These are phyloP conservation scores for Gephyroberyx darwinii DNA, from an alignment of 2,797 vertebrate genomes.

Conservation along the genomic window DNA sequence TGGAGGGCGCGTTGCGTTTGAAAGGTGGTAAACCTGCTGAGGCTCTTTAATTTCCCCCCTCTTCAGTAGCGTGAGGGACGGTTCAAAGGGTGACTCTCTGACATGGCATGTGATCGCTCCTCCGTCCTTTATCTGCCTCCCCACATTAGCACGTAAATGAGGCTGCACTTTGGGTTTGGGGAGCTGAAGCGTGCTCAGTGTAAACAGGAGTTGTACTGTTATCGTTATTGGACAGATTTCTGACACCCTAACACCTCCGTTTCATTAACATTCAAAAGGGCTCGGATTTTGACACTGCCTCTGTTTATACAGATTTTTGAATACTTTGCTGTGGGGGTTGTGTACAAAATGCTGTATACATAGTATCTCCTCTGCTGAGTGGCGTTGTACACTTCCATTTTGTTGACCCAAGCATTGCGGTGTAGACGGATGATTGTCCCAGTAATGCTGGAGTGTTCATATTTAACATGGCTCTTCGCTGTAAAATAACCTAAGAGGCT, in stretches of 20 bases:
- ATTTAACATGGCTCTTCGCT: slow-evolving; percentile 21
- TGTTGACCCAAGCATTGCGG: slow-evolving; percentile 32
- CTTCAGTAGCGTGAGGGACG: slow-evolving; percentile 77
- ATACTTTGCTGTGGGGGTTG: slow-evolving; percentile 73
- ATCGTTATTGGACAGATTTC: slow-evolving; percentile 86
- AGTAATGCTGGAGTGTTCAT: slow-evolving; percentile 14
- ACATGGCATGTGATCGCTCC: slow-evolving; percentile 84
- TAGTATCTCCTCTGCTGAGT: slow-evolving; percentile 58
- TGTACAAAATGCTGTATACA: slow-evolving; percentile 66
- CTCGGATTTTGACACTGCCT: slow-evolving; percentile 80
- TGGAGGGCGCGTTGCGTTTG: slow-evolving; percentile 79
- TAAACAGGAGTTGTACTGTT: slow-evolving; percentile 83
- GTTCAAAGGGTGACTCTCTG: slow-evolving; percentile 86
- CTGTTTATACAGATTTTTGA: slow-evolving; percentile 80
- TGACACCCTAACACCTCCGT: slow-evolving; percentile 83
- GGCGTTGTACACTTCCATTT: slow-evolving; percentile 53
- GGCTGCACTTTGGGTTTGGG: slow-evolving; percentile 83
- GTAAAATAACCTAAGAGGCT: slow-evolving; percentile 20
- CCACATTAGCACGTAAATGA: slow-evolving; percentile 89
- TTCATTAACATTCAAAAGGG: slow-evolving; percentile 82
- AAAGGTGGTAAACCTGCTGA: slow-evolving; percentile 81
- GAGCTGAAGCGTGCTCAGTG: slow-evolving; percentile 79
- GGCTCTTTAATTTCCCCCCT: slow-evolving; percentile 81
- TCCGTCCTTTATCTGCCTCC: slow-evolving; percentile 83
- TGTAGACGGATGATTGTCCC: slow-evolving; percentile 23